Conservation (phyloP, 2,113 vertebrate species). For the Eretmodus cyanostictus region DNA sequence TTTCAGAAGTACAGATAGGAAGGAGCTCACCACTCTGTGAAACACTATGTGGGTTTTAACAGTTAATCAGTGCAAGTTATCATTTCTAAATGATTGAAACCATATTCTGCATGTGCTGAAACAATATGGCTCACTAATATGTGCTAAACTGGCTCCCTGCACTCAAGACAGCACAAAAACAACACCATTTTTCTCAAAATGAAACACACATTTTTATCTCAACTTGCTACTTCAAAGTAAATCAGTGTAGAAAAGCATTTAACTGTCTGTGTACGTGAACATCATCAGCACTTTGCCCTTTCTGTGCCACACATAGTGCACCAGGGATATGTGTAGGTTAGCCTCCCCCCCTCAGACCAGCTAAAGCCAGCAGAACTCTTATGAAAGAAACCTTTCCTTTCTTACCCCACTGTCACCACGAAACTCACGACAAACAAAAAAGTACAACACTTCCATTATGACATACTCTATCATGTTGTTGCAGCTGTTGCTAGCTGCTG, state of each 20-base stretch:
- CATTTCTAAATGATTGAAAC: background rate
- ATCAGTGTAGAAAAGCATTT: background rate
- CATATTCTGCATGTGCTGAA: background rate
- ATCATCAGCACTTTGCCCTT: background rate
- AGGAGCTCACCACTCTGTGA: background rate
- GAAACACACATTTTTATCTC: background rate
- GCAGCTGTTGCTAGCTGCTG: background rate
- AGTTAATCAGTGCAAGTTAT: background rate
- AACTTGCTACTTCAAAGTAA: background rate
- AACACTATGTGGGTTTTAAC: background rate
- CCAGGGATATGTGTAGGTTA: rapidly evolving
- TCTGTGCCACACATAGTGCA: background rate
- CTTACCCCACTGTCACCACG: background rate
- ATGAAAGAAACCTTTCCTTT: background rate
- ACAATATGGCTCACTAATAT: background rate
- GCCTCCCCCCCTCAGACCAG: background rate
- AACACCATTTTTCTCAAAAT: background rate
- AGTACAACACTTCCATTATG: background rate
- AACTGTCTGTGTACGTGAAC: background rate
- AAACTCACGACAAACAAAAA: background rate
- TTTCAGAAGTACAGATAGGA: background rate
- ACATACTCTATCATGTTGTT: background rate
- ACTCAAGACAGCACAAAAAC: background rate
- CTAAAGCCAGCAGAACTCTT: background rate
- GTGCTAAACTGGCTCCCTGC: background rate